Conservation (phyloP, 53 echinoderm and acorn worm genomes). For the Mesocentrotus franciscanus region DNA sequence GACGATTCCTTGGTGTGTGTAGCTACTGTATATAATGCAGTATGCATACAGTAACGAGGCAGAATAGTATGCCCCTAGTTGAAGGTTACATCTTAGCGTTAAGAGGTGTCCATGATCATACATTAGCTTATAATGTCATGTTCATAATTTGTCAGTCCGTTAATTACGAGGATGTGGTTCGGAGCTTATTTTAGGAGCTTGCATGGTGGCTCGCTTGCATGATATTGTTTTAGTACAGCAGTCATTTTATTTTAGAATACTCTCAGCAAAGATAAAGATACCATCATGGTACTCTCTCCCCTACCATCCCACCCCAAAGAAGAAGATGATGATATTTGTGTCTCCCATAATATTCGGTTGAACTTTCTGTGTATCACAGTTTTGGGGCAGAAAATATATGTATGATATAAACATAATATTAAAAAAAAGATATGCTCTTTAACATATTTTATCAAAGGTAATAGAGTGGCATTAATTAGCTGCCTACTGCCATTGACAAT, state of each 20-base stretch:
- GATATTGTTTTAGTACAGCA: too few species aligned
- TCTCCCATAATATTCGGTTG: neutral
- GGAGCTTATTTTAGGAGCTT: neutral
- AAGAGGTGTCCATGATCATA: neutral
- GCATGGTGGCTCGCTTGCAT: too few species aligned
- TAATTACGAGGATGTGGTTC: neutral
- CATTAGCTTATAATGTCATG: neutral
- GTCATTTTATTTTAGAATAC: too few species aligned
- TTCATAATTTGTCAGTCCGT: neutral
- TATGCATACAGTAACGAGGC: neutral
- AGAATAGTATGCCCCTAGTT: neutral
- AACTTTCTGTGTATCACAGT: neutral
- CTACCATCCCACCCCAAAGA: neutral
- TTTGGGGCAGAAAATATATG: neutral
- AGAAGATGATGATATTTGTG: neutral
- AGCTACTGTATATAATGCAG: neutral
- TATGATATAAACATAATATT: neutral
- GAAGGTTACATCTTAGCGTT: conserved; percentile 42
- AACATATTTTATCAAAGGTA: neutral
- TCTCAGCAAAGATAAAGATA: neutral
- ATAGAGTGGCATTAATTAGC: neutral
- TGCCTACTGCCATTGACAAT: neutral
- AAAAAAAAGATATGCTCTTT: neutral
- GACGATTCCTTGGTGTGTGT: neutral
- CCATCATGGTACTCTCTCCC: neutral